Evolutionary conservation across 2,797 vertebrate species (phyloP).

Genomic region (Gouania willdenowi): DNA sequence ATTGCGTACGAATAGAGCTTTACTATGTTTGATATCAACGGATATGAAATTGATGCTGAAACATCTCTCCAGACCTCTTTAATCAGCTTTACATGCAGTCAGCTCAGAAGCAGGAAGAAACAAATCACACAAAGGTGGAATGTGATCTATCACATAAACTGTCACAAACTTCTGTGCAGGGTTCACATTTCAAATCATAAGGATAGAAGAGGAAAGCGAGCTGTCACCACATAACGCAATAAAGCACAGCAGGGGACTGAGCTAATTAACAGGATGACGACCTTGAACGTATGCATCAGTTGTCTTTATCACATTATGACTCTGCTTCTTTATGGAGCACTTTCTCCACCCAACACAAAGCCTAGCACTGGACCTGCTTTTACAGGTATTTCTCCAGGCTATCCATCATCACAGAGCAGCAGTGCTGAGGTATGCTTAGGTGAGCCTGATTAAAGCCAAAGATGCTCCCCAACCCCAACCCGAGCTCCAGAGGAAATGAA

Average conservation of each 20-base stretch:
- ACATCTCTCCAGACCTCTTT: no score
- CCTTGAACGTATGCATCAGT: not conserved
- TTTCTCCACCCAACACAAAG: constrained; percentile 41
- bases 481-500: constrained; percentile 32
- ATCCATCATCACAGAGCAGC: constrained; percentile 46
- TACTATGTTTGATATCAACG: no score
- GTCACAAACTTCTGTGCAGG: constrained; percentile 19
- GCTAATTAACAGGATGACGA: constrained; percentile 22
- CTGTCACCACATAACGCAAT: constrained; percentile 9
- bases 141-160: constrained; percentile 23
- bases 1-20: no score
- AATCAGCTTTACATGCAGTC: constrained; percentile 45
- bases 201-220: constrained; percentile 5
- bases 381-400: constrained; percentile 53
- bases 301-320: not conserved
- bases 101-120: constrained; percentile 33
- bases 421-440: constrained; percentile 39
- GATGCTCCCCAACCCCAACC: constrained; percentile 41
- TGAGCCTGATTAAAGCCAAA: constrained; percentile 47
- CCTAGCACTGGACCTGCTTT: constrained; percentile 26
- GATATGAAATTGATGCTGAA: no score
- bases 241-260: not conserved
- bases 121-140: constrained; percentile 1
- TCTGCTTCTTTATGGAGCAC: constrained; percentile 1
- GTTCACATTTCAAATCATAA: constrained; percentile 6